These are phyloP conservation scores for Zaprionus lineosus DNA, from an alignment of 2,888 invertebrate species.

Conservation along the genomic window DNA sequence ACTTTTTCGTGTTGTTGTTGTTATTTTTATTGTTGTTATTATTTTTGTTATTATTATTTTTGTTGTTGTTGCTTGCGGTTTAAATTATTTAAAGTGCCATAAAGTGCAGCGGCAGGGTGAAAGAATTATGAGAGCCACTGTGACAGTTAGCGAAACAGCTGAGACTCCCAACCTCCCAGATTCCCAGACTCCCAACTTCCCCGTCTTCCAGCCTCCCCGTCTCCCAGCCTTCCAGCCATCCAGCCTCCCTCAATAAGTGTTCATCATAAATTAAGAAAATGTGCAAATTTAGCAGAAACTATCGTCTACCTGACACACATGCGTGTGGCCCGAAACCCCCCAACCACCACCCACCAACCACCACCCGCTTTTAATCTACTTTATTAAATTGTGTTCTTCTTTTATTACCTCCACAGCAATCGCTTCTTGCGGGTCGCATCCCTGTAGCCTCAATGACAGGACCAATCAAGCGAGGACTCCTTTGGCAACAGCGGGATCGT, in stretches of 20 bases:
- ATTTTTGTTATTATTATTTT: too few species aligned
- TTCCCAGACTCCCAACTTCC: too few species aligned
- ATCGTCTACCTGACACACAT: constrained; percentile 11
- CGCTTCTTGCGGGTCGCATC: constrained; percentile 82
- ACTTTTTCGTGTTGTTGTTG: constrained; percentile 14
- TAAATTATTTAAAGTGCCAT: constrained; percentile 63
- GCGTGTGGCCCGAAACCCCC: background rate
- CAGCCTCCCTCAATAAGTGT: constrained; percentile 30
- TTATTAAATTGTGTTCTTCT: background rate
- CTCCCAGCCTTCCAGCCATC: too few species aligned
- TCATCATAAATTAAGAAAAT: constrained; percentile 53
- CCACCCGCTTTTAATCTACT: constrained; percentile 23
- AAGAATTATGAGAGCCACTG: constrained; percentile 60
- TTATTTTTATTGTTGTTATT: constrained; percentile 17
- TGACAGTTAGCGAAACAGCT: constrained; percentile 55
- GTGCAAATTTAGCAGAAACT: constrained; percentile 54
- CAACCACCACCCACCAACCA: background rate
- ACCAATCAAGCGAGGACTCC: constrained; percentile 86
- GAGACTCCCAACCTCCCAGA: too few species aligned
- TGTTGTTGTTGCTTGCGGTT: constrained; percentile 28
- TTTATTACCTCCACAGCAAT: constrained; percentile 82
- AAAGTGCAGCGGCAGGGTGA: constrained; percentile 46
- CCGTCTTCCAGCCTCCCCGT: too few species aligned
- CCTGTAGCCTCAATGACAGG: constrained; percentile 84
- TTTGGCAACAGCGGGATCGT: constrained; percentile 87